Conservation (phyloP, 1,140 invertebrate genomes). For the Aphelenchoides fujianensis region DNA sequence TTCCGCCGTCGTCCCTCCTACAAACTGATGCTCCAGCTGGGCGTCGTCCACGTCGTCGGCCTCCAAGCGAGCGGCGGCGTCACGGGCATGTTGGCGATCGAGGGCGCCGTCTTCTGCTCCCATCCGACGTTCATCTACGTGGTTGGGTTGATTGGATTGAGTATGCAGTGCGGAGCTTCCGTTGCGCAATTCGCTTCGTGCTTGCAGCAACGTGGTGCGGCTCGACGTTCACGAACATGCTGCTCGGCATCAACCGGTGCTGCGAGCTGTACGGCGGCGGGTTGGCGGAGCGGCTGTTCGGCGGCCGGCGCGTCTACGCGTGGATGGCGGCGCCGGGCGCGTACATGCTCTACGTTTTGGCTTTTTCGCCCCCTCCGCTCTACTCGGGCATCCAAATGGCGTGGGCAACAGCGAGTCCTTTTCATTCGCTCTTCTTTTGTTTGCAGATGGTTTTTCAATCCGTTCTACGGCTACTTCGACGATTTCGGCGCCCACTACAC, state of each 20-base stretch:
- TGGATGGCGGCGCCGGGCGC: constrained; percentile 7
- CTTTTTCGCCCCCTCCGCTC: neutral
- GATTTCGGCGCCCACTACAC: neutral
- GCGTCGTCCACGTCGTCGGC: constrained; percentile 5
- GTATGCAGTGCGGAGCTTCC: too few relatives aligned
- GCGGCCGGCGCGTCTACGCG: neutral
- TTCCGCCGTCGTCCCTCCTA: neutral
- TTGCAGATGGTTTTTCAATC: constrained; percentile 24
- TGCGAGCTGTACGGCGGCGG: constrained; percentile 9
- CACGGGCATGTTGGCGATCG: neutral
- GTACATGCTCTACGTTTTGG: neutral
- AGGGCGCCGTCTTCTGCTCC: neutral
- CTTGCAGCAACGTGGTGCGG: too few relatives aligned
- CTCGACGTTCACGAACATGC: neutral
- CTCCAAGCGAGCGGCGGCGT: neutral
- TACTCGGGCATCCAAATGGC: constrained; percentile 11
- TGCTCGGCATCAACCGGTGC: constrained; percentile 13
- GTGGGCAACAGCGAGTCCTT: too few relatives aligned
- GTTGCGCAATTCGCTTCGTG: too few relatives aligned
- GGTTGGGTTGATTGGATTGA: neutral
- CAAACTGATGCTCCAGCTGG: neutral
- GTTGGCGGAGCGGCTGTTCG: constrained; percentile 1
- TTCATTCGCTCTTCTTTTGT: too few relatives aligned
- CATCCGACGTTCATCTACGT: constrained; percentile 2
- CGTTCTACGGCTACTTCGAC: neutral